Conservation (phyloP, 2,113 vertebrate genomes). For the Vireo altiloquus region DNA sequence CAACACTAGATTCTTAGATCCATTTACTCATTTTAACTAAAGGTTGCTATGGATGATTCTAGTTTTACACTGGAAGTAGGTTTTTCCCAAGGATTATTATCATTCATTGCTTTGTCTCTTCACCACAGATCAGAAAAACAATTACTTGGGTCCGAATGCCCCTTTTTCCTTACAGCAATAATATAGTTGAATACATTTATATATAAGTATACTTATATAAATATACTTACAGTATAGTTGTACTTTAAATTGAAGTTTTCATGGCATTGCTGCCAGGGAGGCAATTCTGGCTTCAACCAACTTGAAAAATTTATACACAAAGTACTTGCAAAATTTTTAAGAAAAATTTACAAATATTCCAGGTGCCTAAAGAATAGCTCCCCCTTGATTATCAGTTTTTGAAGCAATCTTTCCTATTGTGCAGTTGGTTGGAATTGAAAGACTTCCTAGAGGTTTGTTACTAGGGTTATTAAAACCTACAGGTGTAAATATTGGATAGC, state of each 20-base stretch:
- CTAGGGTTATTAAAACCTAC: background rate
- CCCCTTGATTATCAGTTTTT: background rate
- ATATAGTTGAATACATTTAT: background rate
- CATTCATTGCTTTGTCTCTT: background rate
- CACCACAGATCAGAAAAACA: background rate
- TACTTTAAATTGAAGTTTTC: background rate
- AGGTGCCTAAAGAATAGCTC: background rate
- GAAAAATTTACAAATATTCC: background rate
- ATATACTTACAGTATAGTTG: background rate
- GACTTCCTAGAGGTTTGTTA: background rate
- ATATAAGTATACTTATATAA: background rate
- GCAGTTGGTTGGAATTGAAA: background rate
- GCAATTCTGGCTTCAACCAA: background rate
- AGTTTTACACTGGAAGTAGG: background rate
- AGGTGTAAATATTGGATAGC: background rate
- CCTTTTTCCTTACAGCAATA: background rate
- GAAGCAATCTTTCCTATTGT: background rate
- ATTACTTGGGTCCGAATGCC: background rate
- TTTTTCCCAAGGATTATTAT: background rate
- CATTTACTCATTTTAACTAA: background rate
- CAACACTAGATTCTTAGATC: background rate
- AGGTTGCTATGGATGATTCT: background rate
- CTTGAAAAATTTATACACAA: background rate
- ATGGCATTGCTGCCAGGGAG: background rate
- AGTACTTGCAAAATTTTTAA: background rate